Evolutionary conservation across 1,140 invertebrate species (phyloP), one percentile per base, ranked within the genome.

Genomic region (Drosophila nigrodunni): DNA sequence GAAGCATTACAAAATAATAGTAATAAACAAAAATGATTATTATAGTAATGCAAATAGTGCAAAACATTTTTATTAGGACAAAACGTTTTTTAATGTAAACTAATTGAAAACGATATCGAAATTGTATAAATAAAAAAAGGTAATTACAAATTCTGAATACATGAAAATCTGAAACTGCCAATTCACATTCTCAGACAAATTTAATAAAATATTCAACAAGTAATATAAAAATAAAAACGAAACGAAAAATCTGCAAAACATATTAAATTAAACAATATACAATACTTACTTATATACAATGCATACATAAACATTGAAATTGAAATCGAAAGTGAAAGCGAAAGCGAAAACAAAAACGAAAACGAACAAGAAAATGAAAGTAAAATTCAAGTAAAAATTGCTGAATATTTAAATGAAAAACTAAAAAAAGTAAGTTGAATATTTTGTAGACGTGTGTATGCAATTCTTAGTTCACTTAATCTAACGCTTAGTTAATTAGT

Each of bases 101-200:
- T 61, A 80, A 80, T 72, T 34, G 15, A 41, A 41, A 34, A 39
- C 58, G 55, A 39, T 66, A 68, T 66, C 76, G 35, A 73, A 77
- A 79, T 74, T 85, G 77, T 74, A 43, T 21, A 58, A 18, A 60
- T 11, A 6, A 60, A 37, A 15, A 60, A 41, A 34, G 6, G 46
- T 47, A 41, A n/a, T 52, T 59, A 77, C 50, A 60, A 49, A 69
- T 46, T 73, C 50, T 55, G 13, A 30, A 66, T 65, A 65, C 10
- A 37, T 44, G 46, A 47, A 70, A 82, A 87, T 83, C 82, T 88
- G 77, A 88, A 82, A 87, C 82, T 87, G 82, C 83, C 83, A 88
- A 87, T 88, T 88, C 80, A 83, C 80, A 80, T 88, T 88, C 85
- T 83, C 83, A 88, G 83, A 80, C 64, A 78, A 71, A 41, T 70